A percentile compares a stretch with the other conserved stretches of the same genome.
Evolutionary conservation across 2,797 vertebrate species (phyloP).

Genomic region (Halcyon badia): DNA sequence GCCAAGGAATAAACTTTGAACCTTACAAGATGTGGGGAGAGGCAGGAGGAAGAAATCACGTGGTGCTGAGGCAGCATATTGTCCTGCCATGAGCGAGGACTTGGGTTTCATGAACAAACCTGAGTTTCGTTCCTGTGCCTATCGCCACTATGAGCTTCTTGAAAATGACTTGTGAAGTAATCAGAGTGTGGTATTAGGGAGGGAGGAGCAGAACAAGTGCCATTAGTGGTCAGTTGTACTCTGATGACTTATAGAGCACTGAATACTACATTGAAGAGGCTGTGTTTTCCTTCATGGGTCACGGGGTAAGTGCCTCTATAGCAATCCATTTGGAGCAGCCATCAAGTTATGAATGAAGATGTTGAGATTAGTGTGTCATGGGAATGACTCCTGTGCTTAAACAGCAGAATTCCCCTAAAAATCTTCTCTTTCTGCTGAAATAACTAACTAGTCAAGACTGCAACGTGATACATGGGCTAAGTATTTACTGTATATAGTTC

Average conservation of each 20-base stretch:
- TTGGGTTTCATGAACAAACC: not conserved
- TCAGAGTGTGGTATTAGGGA: not conserved
- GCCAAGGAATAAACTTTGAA: constrained; percentile 40
- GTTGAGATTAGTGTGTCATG: not conserved
- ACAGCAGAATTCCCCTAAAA: not conserved
- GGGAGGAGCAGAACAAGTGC: not conserved
- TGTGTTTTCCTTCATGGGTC: constrained; percentile 42
- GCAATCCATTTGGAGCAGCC: not conserved
- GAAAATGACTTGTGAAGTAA: not conserved
- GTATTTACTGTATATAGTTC: not conserved
- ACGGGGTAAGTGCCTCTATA: constrained; percentile 49
- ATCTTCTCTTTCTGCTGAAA: not conserved
- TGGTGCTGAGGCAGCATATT: constrained; percentile 36
- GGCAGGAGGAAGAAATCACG: not conserved
- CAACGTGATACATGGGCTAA: not conserved
- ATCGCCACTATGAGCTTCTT: rapidly evolving
- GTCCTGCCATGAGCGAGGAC: not conserved
- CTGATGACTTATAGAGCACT: not conserved
- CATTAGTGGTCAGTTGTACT: not conserved
- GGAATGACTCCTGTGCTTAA: not conserved
- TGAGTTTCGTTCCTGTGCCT: not conserved
- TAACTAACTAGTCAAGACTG: not conserved
- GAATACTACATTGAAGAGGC: not conserved
- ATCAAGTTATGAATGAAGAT: not conserved
- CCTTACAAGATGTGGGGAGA: not conserved